Conservation (phyloP, 2,888 invertebrate species). For the Ditula angustiorana region DNA sequence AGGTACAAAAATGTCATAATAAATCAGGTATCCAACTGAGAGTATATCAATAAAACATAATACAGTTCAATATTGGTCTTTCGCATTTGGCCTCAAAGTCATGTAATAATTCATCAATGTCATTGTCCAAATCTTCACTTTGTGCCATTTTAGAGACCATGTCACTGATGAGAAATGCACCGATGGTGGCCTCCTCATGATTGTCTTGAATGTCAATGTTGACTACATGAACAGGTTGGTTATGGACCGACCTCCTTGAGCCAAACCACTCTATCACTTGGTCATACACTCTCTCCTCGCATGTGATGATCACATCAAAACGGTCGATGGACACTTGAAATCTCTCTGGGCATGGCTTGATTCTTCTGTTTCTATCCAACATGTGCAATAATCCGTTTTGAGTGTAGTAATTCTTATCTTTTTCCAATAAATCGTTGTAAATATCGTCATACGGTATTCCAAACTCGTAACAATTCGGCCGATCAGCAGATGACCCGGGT, state of each 20-base stretch:
- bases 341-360: conserved; percentile 96
- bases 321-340: conserved; percentile 95
- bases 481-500: conserved; percentile 96
- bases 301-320: conserved; percentile 98
- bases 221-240: conserved; percentile 97
- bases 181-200: conserved; percentile 99
- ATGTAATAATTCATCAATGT: conserved; percentile 97
- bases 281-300: conserved; percentile 99
- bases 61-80: conserved; percentile 95
- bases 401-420: conserved; percentile 97
- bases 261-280: conserved; percentile 98
- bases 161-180: conserved; percentile 98
- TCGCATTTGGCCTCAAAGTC: conserved; percentile 96
- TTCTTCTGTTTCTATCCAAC: conserved; percentile 98
- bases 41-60: conserved; percentile 93
- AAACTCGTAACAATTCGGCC: conserved; percentile 99
- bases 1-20: conserved; percentile 29
- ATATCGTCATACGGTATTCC: conserved; percentile 98
- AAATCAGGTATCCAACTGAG: conserved; percentile 22
- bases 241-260: conserved; percentile 90
- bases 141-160: conserved; percentile 95
- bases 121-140: conserved; percentile 97
- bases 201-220: conserved; percentile 99
- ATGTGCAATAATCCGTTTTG: conserved; percentile 99
- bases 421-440: conserved; percentile 94